A percentile compares a stretch with the other conserved stretches of the same genome.
Conservation (phyloP, 1,140 invertebrate species). For the Cyclargus thomasi region DNA sequence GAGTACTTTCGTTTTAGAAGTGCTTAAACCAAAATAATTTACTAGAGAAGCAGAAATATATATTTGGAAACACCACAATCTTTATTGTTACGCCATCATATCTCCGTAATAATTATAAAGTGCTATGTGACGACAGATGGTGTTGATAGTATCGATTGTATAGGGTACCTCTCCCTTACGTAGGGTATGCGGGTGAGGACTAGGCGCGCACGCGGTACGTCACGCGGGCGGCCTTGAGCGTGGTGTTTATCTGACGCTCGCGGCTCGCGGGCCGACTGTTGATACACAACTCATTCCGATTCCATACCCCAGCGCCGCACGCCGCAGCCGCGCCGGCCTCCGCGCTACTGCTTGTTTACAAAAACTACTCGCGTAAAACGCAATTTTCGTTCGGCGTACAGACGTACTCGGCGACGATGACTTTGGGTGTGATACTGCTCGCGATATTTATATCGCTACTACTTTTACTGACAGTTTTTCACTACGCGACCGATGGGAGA, state of each 20-base stretch:
- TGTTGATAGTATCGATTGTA: background rate
- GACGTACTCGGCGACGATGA: slow-evolving; percentile 42
- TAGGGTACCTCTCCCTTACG: slow-evolving; percentile 40
- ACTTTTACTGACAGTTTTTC: slow-evolving; percentile 50
- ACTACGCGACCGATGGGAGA: slow-evolving; percentile 54
- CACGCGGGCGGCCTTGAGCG: slow-evolving; percentile 57
- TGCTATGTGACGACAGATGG: background rate
- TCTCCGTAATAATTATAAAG: too few relatives aligned
- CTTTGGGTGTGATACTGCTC: slow-evolving; percentile 45
- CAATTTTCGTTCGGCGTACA: background rate
- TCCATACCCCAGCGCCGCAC: slow-evolving; percentile 29
- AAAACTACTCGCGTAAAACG: slow-evolving; percentile 15
- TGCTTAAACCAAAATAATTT: too few relatives aligned
- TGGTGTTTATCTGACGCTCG: slow-evolving; percentile 56
- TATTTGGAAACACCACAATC: too few relatives aligned
- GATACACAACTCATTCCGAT: slow-evolving; percentile 51
- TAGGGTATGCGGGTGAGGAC: slow-evolving; percentile 46
- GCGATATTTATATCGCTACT: slow-evolving; percentile 43
- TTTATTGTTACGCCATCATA: too few relatives aligned
- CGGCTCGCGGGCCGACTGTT: slow-evolving; percentile 21
- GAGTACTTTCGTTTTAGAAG: too few relatives aligned
- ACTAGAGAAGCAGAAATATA: too few relatives aligned
- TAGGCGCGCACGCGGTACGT: slow-evolving; percentile 41
- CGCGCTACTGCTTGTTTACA: slow-evolving; percentile 50
- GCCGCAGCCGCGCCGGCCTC: slow-evolving; percentile 32